Base-by-base conservation (phyloP, 2,888 invertebrate species). In the Xylota segnis region DNA sequence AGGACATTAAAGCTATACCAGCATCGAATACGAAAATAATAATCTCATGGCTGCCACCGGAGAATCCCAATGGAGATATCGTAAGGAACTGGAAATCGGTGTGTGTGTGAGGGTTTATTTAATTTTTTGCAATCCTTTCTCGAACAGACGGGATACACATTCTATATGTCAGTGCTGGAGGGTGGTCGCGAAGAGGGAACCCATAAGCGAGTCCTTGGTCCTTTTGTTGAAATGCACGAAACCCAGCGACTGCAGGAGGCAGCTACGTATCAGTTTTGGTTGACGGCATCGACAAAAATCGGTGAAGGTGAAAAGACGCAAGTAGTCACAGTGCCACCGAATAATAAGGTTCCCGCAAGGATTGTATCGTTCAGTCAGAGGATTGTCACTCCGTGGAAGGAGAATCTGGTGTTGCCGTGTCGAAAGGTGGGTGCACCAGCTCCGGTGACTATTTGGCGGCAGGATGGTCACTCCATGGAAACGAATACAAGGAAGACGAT, bases 21-120 rank as follows among this genome's bases (percentile, higher is more conserved):
- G 96, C 96, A 88, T 96, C 97, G 43, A 94, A 95, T 47, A 96
- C 96, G 90, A 96, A 97, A 92, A 96, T 97, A 88, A 94, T 97
- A 76, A 95, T 97, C 45, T 97, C 98, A 16, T 98, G 98, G 98
- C 93, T 97, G 87, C 97, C 97, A 14, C 98, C 98, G 0, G 93
- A 95, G 18, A 94, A 95, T 87, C 96, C 96, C 54, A 98, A 98
- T 91, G 98, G 98, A 18, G 94, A 96, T 72, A 93, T 97, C 23
- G 96, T 95, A 90, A 91, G 90, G 58, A 9, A 43, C 63, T n/a
- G 34, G 43, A 5, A 47, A 54, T 59, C n/a, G n/a, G 43, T 59
- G 9, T 66, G 45, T 9, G 32, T 16, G 3, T 65, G 47, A 14
- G 10, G n/a, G n/a, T n/a, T n/a, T n/a, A n/a, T n/a, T 54, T 27